These are phyloP conservation scores for Elymnias hypermnestra DNA, from an alignment of 1,140 invertebrate genomes.

Conservation along the genomic window DNA sequence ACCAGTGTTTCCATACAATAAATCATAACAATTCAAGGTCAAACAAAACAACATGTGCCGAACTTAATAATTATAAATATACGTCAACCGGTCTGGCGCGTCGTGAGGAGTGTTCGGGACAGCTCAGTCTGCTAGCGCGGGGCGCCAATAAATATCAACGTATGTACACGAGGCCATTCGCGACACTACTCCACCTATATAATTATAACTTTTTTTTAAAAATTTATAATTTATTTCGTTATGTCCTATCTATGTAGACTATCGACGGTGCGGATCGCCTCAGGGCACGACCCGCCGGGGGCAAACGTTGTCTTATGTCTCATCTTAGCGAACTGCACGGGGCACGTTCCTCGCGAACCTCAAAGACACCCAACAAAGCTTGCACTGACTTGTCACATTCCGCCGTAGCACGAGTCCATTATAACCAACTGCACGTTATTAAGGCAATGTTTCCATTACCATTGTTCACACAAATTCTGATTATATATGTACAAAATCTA, in stretches of 20 bases:
- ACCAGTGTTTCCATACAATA: constrained; percentile 72
- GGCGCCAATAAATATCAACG: constrained; percentile 69
- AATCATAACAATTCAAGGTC: constrained; percentile 73
- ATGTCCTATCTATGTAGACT: constrained; percentile 63
- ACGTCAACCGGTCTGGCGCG: constrained; percentile 58
- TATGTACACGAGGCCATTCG: constrained; percentile 65
- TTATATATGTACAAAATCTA: too few relatives aligned
- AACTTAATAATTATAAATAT: constrained; percentile 68
- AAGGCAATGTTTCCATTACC: too few relatives aligned
- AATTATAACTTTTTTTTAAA: constrained; percentile 62
- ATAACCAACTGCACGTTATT: constrained; percentile 5
- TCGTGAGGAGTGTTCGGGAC: constrained; percentile 40
- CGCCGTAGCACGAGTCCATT: constrained; percentile 16
- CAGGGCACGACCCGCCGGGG: not conserved
- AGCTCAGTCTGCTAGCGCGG: constrained; percentile 50
- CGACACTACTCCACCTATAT: constrained; percentile 50
- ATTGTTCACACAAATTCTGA: too few relatives aligned
- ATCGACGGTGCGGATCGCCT: constrained; percentile 3
- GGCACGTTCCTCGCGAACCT: too few relatives aligned
- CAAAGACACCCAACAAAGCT: constrained; percentile 2
- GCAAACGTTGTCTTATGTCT: not conserved
- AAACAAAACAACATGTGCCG: constrained; percentile 74
- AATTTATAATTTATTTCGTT: constrained; percentile 73
- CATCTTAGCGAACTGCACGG: not conserved
- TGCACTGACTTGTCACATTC: constrained; percentile 13